Conservation (phyloP, 2,888 invertebrate species). For the Halocaridina rubra region DNA sequence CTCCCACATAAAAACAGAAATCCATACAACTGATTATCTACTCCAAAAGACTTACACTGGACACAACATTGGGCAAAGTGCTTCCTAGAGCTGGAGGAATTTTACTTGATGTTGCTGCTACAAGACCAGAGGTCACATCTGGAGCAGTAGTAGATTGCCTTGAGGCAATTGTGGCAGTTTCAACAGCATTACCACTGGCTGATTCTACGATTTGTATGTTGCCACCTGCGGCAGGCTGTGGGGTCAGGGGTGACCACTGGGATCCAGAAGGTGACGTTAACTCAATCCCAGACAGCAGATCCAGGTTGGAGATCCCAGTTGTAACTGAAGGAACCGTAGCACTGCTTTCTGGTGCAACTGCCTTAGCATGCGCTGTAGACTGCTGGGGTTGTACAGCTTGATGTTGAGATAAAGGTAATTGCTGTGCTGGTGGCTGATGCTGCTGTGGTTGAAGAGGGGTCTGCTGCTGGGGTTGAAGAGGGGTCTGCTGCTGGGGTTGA, state of each 20-base stretch:
- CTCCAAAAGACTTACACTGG: slow-evolving; percentile 56
- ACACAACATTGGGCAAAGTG: slow-evolving; percentile 48
- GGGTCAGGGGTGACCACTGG: slow-evolving; percentile 60
- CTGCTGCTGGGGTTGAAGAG: slow-evolving; percentile 20
- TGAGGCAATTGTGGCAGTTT: background rate
- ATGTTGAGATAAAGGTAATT: slow-evolving; percentile 36
- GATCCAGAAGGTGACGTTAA: slow-evolving; percentile 44
- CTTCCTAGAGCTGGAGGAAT: background rate
- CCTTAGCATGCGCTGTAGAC: background rate
- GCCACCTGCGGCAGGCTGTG: slow-evolving; percentile 38
- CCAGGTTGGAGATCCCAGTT: slow-evolving; percentile 59
- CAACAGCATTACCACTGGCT: background rate
- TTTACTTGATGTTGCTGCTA: slow-evolving; percentile 12
- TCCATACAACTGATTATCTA: no score
- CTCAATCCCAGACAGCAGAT: slow-evolving; percentile 62
- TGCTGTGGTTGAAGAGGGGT: slow-evolving; percentile 37
- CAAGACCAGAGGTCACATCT: slow-evolving; percentile 60
- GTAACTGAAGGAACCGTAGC: slow-evolving; percentile 13
- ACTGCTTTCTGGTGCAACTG: background rate
- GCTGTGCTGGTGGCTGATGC: slow-evolving; percentile 43
- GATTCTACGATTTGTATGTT: background rate
- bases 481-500: slow-evolving; percentile 20
- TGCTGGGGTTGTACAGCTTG: slow-evolving; percentile 18
- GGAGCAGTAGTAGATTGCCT: slow-evolving; percentile 36
- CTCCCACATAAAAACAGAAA: no score